Percentiles rank a stretch among this genome's conserved stretches.
Conservation (phyloP, 2,888 invertebrate species). For the Punctoribates punctum region DNA sequence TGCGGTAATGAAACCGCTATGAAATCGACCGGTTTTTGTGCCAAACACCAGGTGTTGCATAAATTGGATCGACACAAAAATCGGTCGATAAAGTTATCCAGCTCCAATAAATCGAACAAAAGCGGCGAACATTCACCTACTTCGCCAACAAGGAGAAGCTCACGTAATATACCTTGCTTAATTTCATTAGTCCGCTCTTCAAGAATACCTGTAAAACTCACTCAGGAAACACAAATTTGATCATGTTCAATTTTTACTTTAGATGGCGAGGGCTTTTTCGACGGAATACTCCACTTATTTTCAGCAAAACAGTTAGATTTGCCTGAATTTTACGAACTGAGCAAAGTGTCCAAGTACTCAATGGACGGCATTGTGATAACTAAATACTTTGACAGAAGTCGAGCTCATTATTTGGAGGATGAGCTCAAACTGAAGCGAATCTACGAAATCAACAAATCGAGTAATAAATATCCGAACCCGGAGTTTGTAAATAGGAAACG, state of each 20-base stretch:
- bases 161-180: background rate
- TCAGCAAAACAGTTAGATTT: background rate
- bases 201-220: too few species aligned
- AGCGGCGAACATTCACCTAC: background rate
- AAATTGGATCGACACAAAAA: background rate
- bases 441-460: background rate
- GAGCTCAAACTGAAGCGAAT: background rate
- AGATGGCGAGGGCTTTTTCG: background rate
- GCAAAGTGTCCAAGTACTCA: background rate
- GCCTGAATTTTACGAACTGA: background rate
- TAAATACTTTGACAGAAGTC: background rate
- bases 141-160: background rate
- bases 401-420: background rate
- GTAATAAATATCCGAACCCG: background rate
- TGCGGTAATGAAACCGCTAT: background rate
- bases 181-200: background rate
- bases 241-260: background rate
- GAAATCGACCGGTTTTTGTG: background rate
- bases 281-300: background rate
- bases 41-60: background rate
- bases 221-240: too few species aligned
- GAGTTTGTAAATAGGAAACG: background rate
- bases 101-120: background rate
- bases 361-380: background rate
- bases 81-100: background rate